Base-by-base conservation (phyloP, 2,113 vertebrate genomes). In the Sylvia atricapilla region DNA sequence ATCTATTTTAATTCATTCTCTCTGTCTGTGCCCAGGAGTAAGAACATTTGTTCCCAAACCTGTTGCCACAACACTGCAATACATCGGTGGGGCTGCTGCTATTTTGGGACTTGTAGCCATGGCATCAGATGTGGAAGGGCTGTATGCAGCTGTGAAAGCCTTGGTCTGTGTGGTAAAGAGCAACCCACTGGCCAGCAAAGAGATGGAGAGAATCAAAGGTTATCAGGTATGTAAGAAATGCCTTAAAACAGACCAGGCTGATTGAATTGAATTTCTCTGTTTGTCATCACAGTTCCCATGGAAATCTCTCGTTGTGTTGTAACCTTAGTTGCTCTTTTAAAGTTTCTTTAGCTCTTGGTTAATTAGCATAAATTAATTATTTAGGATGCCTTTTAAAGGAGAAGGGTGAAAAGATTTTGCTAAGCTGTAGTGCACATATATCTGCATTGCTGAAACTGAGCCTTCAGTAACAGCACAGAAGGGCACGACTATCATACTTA, bases 131-230 rank as follows among this genome's bases (percentile, higher is more conserved):
- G 99, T 99, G 90, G 99, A 99, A 97, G 99, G 99, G 22, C 91
- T 99, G 23, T 99, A 99, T 31, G 99, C 99, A 7, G 99, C 99
- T 6, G 99, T 99, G 92, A 99, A 99, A 94, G 99, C 99, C 15
- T 97, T 99, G 93, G 99, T 99, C 70, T 99, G 99, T 53, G 99
- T 99, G 9, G 99, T 99, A 17, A 99, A 99, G 95, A 99, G 99
- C 97, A 99, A 99, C 97, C 98, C 99, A 21, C 91, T 99, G 93
- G 99, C 99, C 97, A 99, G 99, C 96, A 99, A 99, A 96, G 99
- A 99, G 95, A 99, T 99, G 99, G 99, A 99, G 97, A 99, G 99
- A 67, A 99, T 99, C 96, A 98, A 98, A 97, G 99, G 99, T 82
- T 99, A 99, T 97, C 99, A 99, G 99, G 99, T 99, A 83, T 41